phyloP scores from a whole-genome alignment of 2,888 invertebrate genomes.

The Athripsodes cinereus region DNA sequence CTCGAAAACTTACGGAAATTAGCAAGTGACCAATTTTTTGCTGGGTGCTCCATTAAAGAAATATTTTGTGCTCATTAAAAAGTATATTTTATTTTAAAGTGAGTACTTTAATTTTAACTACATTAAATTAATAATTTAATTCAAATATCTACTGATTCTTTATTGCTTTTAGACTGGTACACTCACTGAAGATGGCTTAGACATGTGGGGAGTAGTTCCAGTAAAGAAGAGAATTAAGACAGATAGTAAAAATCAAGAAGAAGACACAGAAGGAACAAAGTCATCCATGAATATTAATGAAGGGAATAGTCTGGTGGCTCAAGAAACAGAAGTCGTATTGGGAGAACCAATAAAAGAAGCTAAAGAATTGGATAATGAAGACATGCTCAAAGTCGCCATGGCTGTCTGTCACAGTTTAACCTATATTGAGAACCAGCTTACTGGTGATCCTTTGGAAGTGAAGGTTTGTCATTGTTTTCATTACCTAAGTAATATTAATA shows the following conservation, averaged over 20 bases:
- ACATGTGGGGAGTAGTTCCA: slow-evolving; percentile 89
- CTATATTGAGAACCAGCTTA: slow-evolving; percentile 76
- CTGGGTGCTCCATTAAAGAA: too few relatives aligned
- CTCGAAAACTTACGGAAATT: too few relatives aligned
- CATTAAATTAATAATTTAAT: too few relatives aligned
- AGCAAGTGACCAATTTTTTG: too few relatives aligned
- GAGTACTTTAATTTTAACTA: too few relatives aligned
- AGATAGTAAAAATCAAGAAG: not conserved
- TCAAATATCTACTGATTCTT: too few relatives aligned
- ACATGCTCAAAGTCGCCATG: slow-evolving; percentile 68
- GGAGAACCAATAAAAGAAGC: slow-evolving; percentile 44
- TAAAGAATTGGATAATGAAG: slow-evolving; percentile 43
- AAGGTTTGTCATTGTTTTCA: slow-evolving; percentile 47
- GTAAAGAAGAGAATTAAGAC: not conserved
- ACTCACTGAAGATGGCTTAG: slow-evolving; percentile 91
- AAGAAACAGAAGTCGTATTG: slow-evolving; percentile 10
- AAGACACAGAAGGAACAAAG: slow-evolving; percentile 21
- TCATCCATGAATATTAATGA: slow-evolving; percentile 8
- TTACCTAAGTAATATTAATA: too few relatives aligned
- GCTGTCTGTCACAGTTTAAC: slow-evolving; percentile 92
- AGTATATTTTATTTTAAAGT: too few relatives aligned
- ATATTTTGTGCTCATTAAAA: too few relatives aligned
- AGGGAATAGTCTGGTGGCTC: slow-evolving; percentile 32
- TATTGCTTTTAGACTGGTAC: slow-evolving; percentile 74
- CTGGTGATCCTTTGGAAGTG: slow-evolving; percentile 92